phyloP scores from a whole-genome alignment of 2,888 invertebrate genomes.

The Trissolcus japonicus region DNA sequence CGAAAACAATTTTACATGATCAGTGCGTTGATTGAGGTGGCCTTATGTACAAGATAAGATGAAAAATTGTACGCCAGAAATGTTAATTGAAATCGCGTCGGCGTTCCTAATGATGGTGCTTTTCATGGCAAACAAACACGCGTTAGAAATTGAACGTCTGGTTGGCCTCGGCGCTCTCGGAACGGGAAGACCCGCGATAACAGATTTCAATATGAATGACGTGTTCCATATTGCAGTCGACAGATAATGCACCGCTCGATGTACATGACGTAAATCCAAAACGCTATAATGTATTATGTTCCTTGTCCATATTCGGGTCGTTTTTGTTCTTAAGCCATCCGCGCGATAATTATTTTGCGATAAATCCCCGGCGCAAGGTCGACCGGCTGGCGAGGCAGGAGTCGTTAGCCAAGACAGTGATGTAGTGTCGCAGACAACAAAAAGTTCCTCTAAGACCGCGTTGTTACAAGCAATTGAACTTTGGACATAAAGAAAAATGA shows the following conservation, averaged over 20 bases:
- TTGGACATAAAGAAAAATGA: not conserved
- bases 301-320: conserved; percentile 45
- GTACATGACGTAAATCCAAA: conserved; percentile 41
- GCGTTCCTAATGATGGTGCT: conserved; percentile 18
- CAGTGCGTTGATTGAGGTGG: no score
- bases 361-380: conserved; percentile 36
- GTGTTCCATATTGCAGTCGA: conserved; percentile 31
- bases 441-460: conserved; percentile 13
- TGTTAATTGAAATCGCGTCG: conserved; percentile 25
- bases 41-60: not conserved
- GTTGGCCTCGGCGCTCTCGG: conserved; percentile 15
- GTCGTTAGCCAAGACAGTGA: conserved; percentile 42
- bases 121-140: conserved; percentile 31
- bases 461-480: conserved; percentile 1
- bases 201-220: conserved; percentile 51
- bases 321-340: conserved; percentile 36
- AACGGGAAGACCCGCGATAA: conserved; percentile 18
- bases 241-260: conserved; percentile 36
- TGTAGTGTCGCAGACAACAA: conserved; percentile 30
- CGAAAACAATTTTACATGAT: no score
- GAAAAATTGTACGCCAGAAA: conserved; percentile 9
- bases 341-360: conserved; percentile 44
- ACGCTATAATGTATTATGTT: conserved; percentile 44
- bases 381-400: conserved; percentile 26
- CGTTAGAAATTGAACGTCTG: conserved; percentile 31